These are phyloP conservation scores for Chiridota heheva DNA, from an alignment of 35 echinoderm and acorn worm genomes.

Conservation along the genomic window DNA sequence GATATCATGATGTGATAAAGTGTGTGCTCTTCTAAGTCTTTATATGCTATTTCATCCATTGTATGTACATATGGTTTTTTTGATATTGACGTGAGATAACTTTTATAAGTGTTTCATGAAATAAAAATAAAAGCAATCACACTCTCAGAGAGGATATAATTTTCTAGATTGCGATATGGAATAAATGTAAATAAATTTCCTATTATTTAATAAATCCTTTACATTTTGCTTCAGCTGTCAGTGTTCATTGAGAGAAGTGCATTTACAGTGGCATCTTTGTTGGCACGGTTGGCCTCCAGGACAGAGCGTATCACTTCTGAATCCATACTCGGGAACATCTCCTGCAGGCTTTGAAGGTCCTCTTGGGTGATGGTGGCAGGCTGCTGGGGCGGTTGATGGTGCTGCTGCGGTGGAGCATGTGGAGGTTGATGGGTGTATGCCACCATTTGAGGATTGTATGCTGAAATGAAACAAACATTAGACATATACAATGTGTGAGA, in stretches of 20 bases:
- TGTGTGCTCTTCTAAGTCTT: too few relatives aligned
- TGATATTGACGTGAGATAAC: too few relatives aligned
- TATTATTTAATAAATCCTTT: too few relatives aligned
- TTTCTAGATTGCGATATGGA: too few relatives aligned
- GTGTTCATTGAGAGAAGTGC: conserved; percentile 82
- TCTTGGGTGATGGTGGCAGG: conserved; percentile 71
- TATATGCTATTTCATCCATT: too few relatives aligned
- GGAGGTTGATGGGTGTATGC: conserved; percentile 26
- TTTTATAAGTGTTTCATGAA: too few relatives aligned
- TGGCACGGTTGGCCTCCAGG: conserved; percentile 82
- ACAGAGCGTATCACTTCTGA: conserved; percentile 78
- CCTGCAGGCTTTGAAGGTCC: conserved; percentile 76
- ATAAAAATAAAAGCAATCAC: too few relatives aligned
- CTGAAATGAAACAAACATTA: conserved; percentile 30
- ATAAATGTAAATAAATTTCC: too few relatives aligned
- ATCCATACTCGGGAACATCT: conserved; percentile 96
- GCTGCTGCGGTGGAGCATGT: conserved; percentile 32
- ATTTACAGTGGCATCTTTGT: conserved; percentile 87
- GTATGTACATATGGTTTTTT: too few relatives aligned
- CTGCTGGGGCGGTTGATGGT: conserved; percentile 44
- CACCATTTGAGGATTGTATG: conserved; percentile 55
- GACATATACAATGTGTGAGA: background rate
- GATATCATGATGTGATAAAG: too few relatives aligned
- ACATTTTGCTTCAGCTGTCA: too few relatives aligned
- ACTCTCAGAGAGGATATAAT: too few relatives aligned